These are phyloP conservation scores for Neoarius graeffei DNA, from an alignment of 2,113 vertebrate genomes.

Conservation along the genomic window DNA sequence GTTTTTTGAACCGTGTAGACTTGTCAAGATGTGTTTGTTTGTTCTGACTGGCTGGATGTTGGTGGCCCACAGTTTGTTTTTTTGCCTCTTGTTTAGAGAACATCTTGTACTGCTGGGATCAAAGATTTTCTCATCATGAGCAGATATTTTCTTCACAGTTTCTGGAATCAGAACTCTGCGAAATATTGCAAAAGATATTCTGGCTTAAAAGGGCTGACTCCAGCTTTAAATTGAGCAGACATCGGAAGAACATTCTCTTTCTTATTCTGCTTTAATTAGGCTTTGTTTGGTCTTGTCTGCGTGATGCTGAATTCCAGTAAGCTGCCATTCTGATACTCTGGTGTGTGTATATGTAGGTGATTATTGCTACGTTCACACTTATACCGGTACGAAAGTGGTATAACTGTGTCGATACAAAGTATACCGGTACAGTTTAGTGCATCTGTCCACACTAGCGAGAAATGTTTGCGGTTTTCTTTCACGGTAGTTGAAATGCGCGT, in stretches of 20 bases:
- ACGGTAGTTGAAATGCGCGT: too few species aligned
- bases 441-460: too few species aligned
- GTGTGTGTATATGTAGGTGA: not conserved
- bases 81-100: not conserved
- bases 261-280: not conserved
- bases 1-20: not conserved
- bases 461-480: too few species aligned
- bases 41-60: not conserved
- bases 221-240: not conserved
- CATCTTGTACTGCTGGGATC: not conserved
- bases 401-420: too few species aligned
- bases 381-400: too few species aligned
- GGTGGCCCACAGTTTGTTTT: not conserved
- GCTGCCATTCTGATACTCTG: not conserved
- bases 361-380: too few species aligned
- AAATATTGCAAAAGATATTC: not conserved
- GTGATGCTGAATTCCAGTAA: not conserved
- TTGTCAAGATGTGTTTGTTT: not conserved
- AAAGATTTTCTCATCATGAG: not conserved
- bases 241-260: not conserved
- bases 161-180: not conserved
- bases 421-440: too few species aligned
- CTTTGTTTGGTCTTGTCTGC: not conserved
- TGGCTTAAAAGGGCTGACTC: not conserved
- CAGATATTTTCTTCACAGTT: not conserved